These are phyloP conservation scores for Dallia pectoralis DNA, from an alignment of 2,797 vertebrate species.

Conservation along the genomic window DNA sequence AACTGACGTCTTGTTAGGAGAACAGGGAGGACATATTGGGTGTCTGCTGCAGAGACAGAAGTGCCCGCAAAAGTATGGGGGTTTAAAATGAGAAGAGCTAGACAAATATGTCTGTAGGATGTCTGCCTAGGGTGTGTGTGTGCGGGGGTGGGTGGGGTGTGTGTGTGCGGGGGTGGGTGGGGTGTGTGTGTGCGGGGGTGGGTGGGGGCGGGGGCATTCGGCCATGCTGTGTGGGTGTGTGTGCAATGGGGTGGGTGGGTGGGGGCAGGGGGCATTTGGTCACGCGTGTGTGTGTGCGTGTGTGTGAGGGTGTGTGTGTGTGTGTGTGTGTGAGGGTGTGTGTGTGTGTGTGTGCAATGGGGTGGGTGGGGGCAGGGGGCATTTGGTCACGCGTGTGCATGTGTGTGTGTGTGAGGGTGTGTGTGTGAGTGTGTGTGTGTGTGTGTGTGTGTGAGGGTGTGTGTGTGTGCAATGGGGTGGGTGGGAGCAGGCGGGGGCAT, in stretches of 20 bases:
- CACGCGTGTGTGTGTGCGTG: slow-evolving; percentile 17
- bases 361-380: no score
- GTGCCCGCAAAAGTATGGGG: not conserved
- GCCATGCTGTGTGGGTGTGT: slow-evolving; percentile 5
- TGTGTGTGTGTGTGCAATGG: not conserved
- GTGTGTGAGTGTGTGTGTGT: not conserved
- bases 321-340: no score
- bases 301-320: not conserved
- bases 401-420: slow-evolving; percentile 3
- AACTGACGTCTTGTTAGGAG: slow-evolving; percentile 30
- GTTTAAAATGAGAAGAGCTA: not conserved
- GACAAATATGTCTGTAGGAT: not conserved
- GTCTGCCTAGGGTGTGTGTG: slow-evolving; percentile 18
- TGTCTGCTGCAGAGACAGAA: not conserved
- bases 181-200: slow-evolving; percentile 6
- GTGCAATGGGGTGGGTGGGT: not conserved
- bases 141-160: not conserved
- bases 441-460: not conserved
- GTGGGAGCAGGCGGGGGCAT: not conserved
- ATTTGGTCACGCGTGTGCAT: not conserved
- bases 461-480: not conserved
- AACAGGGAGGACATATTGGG: slow-evolving; percentile 20
- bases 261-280: no score
- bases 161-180: not conserved
- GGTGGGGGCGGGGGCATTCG: not conserved